Evolutionary conservation across 2,797 vertebrate genomes (phyloP), one percentile per base, ranked within the genome.

Genomic region (Cossypha niveicapilla): DNA sequence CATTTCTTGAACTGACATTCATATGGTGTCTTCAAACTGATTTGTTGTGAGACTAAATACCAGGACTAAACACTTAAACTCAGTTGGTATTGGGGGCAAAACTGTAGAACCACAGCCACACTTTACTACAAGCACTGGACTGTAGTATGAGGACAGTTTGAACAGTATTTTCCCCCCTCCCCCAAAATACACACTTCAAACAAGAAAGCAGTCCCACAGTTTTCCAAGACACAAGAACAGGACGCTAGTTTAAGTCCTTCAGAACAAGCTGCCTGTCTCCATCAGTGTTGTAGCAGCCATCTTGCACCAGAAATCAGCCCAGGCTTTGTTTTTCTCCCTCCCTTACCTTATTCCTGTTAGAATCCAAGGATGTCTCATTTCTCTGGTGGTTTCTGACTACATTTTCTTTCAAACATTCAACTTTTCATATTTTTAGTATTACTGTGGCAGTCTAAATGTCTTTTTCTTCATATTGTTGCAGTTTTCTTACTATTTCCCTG

Each of bases 401-500:
- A 6, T 72, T 76, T 80, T 72, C 73, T 63, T 90, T 80, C 32
- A 41, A 37, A 47, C n/a, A 45, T 58, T 60, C 57, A 80, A 57
- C 66, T 94, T 75, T 4, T 76, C 56, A 35, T 70, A 73, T 81
- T 77, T 82, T 80, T 92, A 74, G 41, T 77, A 79, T 91, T 91
- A 51, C 73, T 68, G 65, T 84, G 89, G 67, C 84, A 96, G 88
- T 91, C 95, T 90, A 75, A 90, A 84, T 71, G 78, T 93, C 90
- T 94, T 93, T 93, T 95, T 86, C 93, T 86, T 85, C 83, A 65
- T 70, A 61, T 77, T 70, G 51, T 96, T 93, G 96, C 90, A 68
- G 77, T 94, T 92, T 74, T 96, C 86, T 94, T 57, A 19, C 88
- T 67, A 47, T 96, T 96, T 95, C 96, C 93, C 91, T 94, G 92